A percentile compares a stretch with the other conserved stretches of the same genome.
phyloP scores from a whole-genome alignment of 2,113 vertebrate species.

The Oreochromis spilurus region DNA sequence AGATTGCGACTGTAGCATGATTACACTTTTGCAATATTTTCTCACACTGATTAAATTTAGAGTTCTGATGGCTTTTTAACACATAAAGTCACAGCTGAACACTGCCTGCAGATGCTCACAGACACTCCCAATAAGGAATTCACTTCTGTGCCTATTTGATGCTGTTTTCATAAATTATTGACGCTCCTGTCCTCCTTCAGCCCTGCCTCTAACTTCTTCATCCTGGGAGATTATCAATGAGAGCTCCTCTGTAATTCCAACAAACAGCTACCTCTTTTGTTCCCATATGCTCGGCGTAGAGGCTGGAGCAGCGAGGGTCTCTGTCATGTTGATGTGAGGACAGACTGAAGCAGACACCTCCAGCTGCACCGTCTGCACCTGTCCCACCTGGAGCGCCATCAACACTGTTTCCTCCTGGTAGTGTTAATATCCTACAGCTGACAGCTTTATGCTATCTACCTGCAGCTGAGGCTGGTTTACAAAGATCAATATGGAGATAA shows the following conservation, averaged over 20 bases:
- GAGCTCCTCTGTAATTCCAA: conserved; percentile 60
- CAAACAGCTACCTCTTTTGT: conserved; percentile 61
- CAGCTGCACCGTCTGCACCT: conserved; percentile 48
- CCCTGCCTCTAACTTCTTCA: conserved; percentile 19
- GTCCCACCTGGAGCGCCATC: conserved; percentile 32
- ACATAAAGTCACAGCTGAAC: not conserved
- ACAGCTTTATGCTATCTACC: not conserved
- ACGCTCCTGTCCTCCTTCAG: conserved; percentile 23
- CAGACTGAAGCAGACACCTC: conserved; percentile 53
- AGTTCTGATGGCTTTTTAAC: not conserved
- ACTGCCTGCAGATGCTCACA: not conserved
- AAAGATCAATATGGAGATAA: conserved; percentile 21
- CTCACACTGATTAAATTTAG: not conserved
- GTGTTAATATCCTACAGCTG: not conserved
- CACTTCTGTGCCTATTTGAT: conserved; percentile 49
- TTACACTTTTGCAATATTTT: not conserved
- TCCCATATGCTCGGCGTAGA: conserved; percentile 30
- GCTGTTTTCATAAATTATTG: conserved; percentile 63
- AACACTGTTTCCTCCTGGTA: not conserved
- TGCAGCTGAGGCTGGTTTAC: not conserved
- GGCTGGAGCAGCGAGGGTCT: conserved; percentile 22
- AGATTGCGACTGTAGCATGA: not conserved
- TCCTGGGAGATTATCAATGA: conserved; percentile 61
- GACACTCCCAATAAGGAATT: not conserved
- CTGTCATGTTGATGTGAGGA: conserved; percentile 36